Base-by-base conservation (phyloP, 2,888 invertebrate species). In the Sphaeridia pumilis region DNA sequence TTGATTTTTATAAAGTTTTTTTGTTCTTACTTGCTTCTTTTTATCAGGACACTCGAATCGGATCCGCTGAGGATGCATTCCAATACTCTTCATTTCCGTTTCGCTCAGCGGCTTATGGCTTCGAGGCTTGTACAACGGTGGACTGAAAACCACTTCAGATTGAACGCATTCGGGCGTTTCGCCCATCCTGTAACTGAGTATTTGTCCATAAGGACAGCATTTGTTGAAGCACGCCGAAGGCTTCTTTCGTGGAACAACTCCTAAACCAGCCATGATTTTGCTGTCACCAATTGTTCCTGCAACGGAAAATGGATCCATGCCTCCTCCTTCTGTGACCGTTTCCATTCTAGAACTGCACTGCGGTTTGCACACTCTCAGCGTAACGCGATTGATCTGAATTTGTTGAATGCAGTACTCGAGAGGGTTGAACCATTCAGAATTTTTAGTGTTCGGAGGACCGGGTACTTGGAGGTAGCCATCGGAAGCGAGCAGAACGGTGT, bases 151-250 rank as follows among this genome's bases (percentile, higher is more conserved):
- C 4, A 41, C 46, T 28, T 28, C 14, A 21, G 45, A 25, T 24
- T 12, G 21, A 12, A 14, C 27, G 28, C 51, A 46, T 3, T 20
- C 35, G 5, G 38, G 25, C 25, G 22, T 10, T 22, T 24, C 4
- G 17, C 21, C 49, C 5, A 1, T 5, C 20, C 12, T 1, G n/a
- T 21, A 4, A 12, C 4, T 31, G 7, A 49, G 25, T 28, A 14
- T 43, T 20, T 20, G 21, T 4, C 43, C 49, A 14, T 14, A 21
- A 12, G 27, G n/a, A 43, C 50, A 50, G 35, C 52, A 46, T 52
- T 46, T 46, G 12, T 38, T 17, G n/a, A 52, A 41, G 17, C 52
- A 52, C 2, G 35, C 27, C 4, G 48, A n/a, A n/a, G n/a, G n/a
- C n/a, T n/a, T 38, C 7, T 27, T 36, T 4, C 48, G 44, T 31